Evolutionary conservation across 1,140 invertebrate species (phyloP).

Genomic region (Calycopis cecrops): DNA sequence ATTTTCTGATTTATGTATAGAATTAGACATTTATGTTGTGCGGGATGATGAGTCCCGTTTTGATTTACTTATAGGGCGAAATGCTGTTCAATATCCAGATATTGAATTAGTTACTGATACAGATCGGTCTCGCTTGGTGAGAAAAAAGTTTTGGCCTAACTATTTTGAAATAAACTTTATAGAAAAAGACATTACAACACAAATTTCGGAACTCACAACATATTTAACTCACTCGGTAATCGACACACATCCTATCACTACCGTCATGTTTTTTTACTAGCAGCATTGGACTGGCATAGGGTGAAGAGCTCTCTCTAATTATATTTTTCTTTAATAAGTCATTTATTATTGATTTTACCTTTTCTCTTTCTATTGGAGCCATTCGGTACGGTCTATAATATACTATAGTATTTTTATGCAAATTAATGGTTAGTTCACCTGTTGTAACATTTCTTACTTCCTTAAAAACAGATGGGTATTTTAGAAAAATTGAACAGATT

Average conservation of each 20-base stretch:
- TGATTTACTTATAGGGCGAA: slow-evolving; percentile 25
- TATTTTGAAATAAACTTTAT: no score
- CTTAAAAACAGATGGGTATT: slow-evolving; percentile 21
- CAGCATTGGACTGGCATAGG: slow-evolving; percentile 27
- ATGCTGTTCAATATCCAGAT: slow-evolving; percentile 17
- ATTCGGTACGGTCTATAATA: no score
- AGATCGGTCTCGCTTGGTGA: slow-evolving; percentile 18
- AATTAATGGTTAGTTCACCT: slow-evolving; percentile 26
- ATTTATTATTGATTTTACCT: slow-evolving; percentile 38
- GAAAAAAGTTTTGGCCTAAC: slow-evolving; percentile 18
- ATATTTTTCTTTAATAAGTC: slow-evolving; percentile 45
- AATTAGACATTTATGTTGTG: slow-evolving; percentile 23
- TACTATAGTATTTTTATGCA: slow-evolving; percentile 29
- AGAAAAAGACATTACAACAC: neutral
- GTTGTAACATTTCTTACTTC: slow-evolving; percentile 25
- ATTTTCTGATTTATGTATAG: slow-evolving; percentile 20
- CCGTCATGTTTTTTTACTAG: slow-evolving; percentile 35
- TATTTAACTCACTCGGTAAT: slow-evolving; percentile 17
- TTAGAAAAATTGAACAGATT: slow-evolving; percentile 19
- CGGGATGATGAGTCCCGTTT: slow-evolving; percentile 18
- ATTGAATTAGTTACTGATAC: slow-evolving; percentile 22
- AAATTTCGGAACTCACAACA: slow-evolving; percentile 5
- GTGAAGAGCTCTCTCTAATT: slow-evolving; percentile 44
- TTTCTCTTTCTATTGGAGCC: no score
- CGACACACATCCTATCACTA: no score